Conservation (phyloP, 1,140 invertebrate genomes). For the Nylanderia fulva region DNA sequence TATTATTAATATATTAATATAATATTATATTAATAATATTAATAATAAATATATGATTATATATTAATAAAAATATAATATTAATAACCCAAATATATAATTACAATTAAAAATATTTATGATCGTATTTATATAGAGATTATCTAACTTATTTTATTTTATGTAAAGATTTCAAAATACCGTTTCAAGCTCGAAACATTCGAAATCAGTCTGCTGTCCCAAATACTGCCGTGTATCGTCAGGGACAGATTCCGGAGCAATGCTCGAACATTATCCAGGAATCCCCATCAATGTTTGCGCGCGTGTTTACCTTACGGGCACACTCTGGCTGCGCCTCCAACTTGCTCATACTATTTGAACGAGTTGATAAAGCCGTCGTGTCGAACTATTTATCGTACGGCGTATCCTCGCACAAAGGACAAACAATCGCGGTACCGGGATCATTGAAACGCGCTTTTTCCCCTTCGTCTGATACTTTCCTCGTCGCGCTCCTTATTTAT, state of each 20-base stretch:
- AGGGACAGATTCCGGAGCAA: constrained; percentile 59
- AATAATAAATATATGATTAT: no score
- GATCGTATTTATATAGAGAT: not conserved
- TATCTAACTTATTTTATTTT: not conserved
- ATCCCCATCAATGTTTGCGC: constrained; percentile 63
- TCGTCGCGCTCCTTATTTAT: not conserved
- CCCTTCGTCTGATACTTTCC: not conserved
- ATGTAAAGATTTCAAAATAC: not conserved
- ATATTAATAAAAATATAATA: no score
- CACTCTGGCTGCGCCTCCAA: constrained; percentile 70
- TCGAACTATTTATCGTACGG: constrained; percentile 77
- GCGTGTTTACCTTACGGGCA: constrained; percentile 73
- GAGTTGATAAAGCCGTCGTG: constrained; percentile 77
- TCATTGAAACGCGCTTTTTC: constrained; percentile 71
- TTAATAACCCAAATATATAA: no score
- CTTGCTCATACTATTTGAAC: constrained; percentile 78
- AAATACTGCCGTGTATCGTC: constrained; percentile 41
- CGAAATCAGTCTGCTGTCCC: not conserved
- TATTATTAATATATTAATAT: no score
- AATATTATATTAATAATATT: no score
- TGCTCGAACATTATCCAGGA: constrained; percentile 45
- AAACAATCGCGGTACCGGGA: constrained; percentile 68
- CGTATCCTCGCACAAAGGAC: constrained; percentile 17
- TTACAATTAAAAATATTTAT: not conserved
- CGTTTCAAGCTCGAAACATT: not conserved